Evolutionary conservation across 2,888 invertebrate species (phyloP).

Genomic region (Cephus pulcher): DNA sequence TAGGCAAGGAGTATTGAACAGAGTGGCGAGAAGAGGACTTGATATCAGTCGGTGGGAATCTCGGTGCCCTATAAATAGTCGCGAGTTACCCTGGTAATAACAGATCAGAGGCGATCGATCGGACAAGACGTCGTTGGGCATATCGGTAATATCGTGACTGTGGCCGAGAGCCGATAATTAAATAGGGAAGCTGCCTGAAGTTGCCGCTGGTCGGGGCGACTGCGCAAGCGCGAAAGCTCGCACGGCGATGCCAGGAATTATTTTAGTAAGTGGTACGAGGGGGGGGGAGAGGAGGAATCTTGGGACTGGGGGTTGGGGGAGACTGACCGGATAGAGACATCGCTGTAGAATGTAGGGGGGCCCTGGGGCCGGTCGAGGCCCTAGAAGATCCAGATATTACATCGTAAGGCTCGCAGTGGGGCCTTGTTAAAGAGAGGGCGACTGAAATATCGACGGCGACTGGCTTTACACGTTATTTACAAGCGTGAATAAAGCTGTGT

Average conservation of each 20-base stretch:
- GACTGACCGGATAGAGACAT: neutral
- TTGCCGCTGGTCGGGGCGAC: neutral
- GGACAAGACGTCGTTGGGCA: conserved; percentile 34
- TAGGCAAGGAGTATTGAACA: neutral
- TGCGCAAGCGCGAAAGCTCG: neutral
- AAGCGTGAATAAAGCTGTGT: neutral
- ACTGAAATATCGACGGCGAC: neutral
- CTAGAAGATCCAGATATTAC: neutral
- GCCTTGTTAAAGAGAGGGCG: neutral
- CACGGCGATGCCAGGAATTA: neutral
- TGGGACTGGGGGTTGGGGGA: neutral
- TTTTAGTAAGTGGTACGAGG: neutral
- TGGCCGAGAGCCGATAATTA: conserved; percentile 36
- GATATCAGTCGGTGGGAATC: neutral
- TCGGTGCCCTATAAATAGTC: conserved; percentile 43
- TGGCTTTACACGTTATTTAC: neutral
- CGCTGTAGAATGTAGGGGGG: neutral
- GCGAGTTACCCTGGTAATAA: conserved; percentile 42
- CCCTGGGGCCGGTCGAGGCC: neutral
- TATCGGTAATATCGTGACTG: conserved; percentile 29
- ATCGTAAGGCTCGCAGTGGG: neutral
- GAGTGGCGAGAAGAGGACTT: neutral
- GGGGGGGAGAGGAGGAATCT: neutral
- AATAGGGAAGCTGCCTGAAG: conserved; percentile 27
- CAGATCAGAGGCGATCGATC: conserved; percentile 33